A percentile compares a stretch with the other conserved stretches of the same genome.
phyloP scores from a whole-genome alignment of 2,888 invertebrate genomes.

The Sisyra terminalis region DNA sequence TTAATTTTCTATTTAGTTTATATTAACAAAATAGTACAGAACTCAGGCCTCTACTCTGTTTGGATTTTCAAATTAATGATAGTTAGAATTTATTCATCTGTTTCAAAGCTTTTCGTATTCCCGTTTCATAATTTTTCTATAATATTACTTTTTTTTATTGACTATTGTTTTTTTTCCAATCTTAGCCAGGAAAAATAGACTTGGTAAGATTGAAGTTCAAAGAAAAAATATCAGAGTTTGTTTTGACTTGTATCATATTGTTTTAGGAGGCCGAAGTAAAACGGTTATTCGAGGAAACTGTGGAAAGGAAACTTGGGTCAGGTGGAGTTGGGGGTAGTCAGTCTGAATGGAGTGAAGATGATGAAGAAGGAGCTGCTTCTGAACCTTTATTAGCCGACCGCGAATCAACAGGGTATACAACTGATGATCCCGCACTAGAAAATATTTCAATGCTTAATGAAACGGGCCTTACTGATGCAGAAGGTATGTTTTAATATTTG shows the following conservation, averaged over 20 bases:
- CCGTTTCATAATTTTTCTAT: neutral
- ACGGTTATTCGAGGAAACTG: conserved; percentile 28
- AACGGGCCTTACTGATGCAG: conserved; percentile 72
- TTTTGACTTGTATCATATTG: conserved; percentile 13
- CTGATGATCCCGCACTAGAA: conserved; percentile 72
- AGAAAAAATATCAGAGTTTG: conserved; percentile 31
- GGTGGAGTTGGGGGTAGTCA: conserved; percentile 46
- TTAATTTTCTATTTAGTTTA: neutral
- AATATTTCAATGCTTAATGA: conserved; percentile 75
- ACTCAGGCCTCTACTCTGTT: too few species aligned
- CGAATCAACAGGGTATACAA: conserved; percentile 69
- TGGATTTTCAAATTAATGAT: too few species aligned
- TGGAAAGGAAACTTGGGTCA: conserved; percentile 22
- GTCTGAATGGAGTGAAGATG: conserved; percentile 66
- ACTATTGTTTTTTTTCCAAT: conserved; percentile 12
- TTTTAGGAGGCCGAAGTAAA: conserved; percentile 31
- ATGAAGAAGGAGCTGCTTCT: conserved; percentile 45
- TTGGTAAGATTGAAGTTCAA: conserved; percentile 34
- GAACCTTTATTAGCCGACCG: conserved; percentile 34
- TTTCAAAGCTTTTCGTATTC: too few species aligned
- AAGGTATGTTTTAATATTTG: conserved; percentile 31
- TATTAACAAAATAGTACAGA: conserved; percentile 1
- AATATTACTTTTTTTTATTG: conserved; percentile 1
- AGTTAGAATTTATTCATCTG: too few species aligned
- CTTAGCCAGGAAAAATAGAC: conserved; percentile 25